phyloP scores from a whole-genome alignment of 2,888 invertebrate genomes.

The Keiferia lycopersicella region DNA sequence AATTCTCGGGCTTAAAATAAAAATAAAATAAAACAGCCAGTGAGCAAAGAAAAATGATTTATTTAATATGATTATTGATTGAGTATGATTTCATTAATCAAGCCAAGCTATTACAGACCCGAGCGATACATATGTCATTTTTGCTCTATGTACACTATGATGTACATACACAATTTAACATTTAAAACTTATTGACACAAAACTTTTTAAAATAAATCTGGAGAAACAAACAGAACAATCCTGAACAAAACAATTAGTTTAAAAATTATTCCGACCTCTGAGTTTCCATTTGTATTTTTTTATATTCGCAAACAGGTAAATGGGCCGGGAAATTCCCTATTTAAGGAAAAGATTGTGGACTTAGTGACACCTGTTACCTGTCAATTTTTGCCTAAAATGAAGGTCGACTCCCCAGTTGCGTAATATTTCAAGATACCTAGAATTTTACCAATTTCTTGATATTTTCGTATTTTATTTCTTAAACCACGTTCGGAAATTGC shows the following conservation, averaged over 20 bases:
- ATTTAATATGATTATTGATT: too few relatives aligned
- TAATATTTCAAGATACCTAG: neutral
- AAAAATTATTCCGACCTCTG: neutral
- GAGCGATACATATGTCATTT: too few relatives aligned
- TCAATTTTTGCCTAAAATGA: neutral
- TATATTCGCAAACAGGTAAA: neutral
- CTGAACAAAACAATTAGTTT: neutral
- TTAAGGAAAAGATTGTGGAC: slow-evolving; percentile 4
- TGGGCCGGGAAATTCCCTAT: neutral
- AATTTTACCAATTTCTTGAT: neutral
- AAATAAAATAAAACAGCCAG: too few relatives aligned
- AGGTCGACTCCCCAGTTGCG: neutral
- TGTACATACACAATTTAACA: too few relatives aligned
- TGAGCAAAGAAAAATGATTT: too few relatives aligned
- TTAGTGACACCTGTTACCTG: neutral
- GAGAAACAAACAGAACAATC: neutral
- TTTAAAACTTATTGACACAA: too few relatives aligned
- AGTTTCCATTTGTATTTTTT: neutral
- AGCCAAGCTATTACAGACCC: too few relatives aligned
- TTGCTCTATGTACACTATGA: too few relatives aligned
- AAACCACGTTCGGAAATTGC: too few relatives aligned
- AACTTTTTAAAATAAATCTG: neutral
- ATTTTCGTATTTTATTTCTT: too few relatives aligned
- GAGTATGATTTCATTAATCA: too few relatives aligned
- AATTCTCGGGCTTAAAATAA: too few relatives aligned